phyloP scores from a whole-genome alignment of 2,113 vertebrate species.

The Lagopus leucura region DNA sequence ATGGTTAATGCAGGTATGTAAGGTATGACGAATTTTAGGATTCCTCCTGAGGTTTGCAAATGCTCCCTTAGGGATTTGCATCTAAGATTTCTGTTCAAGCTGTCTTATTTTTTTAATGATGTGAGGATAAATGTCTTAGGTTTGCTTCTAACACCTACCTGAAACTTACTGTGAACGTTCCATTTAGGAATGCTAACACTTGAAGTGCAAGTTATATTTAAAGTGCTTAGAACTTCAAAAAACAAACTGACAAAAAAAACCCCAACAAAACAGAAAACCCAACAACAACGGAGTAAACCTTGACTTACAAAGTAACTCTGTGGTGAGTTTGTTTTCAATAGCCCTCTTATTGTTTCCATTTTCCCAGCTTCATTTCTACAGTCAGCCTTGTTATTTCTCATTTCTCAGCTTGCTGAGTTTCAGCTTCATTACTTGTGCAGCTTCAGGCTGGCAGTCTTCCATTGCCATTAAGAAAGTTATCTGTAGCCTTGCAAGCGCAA shows the following conservation, averaged over 20 bases:
- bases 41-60: background rate
- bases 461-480: conserved; percentile 27
- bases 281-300: background rate
- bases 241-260: background rate
- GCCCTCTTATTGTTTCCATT: background rate
- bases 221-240: background rate
- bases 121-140: background rate
- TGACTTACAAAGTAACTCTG: background rate
- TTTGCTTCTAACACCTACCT: background rate
- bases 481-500: background rate
- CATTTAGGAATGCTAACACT: background rate
- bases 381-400: conserved; percentile 19
- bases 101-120: background rate
- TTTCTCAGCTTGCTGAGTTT: conserved; percentile 9
- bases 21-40: background rate
- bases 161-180: background rate
- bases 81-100: background rate
- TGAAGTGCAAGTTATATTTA: background rate
- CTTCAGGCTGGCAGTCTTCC: conserved; percentile 31
- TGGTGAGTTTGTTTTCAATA: background rate
- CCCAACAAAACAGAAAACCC: background rate
- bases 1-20: background rate
- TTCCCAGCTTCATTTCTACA: background rate
- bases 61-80: background rate
- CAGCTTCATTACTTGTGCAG: conserved; percentile 32